Percentiles rank a stretch among this genome's conserved stretches.
phyloP scores from a whole-genome alignment of 2,113 vertebrate genomes.

The Corynorhinus townsendii region DNA sequence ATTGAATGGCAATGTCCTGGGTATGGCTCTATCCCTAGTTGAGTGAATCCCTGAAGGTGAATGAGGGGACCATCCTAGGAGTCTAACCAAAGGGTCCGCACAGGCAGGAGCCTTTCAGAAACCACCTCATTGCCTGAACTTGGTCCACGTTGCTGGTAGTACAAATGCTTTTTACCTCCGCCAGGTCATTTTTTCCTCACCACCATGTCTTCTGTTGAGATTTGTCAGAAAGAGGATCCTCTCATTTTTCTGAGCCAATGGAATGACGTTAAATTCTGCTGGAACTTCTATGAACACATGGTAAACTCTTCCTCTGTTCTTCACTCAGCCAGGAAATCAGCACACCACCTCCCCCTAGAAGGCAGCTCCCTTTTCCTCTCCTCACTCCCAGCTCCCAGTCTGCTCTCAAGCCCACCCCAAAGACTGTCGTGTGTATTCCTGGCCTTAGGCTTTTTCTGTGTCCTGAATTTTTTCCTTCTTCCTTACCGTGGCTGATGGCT shows the following conservation, averaged over 20 bases:
- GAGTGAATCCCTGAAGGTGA: background rate
- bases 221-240: background rate
- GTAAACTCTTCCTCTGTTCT: background rate
- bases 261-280: background rate
- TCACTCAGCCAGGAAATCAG: background rate
- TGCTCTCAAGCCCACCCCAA: background rate
- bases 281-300: background rate
- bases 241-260: background rate
- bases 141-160: background rate
- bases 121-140: background rate
- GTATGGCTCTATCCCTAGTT: background rate
- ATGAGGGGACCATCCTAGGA: background rate
- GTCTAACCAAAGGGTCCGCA: background rate
- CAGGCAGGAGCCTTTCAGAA: background rate
- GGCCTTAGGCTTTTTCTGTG: background rate
- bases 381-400: background rate
- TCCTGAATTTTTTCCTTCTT: background rate
- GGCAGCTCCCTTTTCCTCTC: background rate
- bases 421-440: background rate
- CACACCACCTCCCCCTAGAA: background rate
- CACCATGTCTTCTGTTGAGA: background rate
- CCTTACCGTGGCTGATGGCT: background rate
- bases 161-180: background rate
- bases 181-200: background rate
- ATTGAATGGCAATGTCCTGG: background rate